Evolutionary conservation across 2,888 invertebrate species (phyloP).

Genomic region (Exephanes ischioxanthus): DNA sequence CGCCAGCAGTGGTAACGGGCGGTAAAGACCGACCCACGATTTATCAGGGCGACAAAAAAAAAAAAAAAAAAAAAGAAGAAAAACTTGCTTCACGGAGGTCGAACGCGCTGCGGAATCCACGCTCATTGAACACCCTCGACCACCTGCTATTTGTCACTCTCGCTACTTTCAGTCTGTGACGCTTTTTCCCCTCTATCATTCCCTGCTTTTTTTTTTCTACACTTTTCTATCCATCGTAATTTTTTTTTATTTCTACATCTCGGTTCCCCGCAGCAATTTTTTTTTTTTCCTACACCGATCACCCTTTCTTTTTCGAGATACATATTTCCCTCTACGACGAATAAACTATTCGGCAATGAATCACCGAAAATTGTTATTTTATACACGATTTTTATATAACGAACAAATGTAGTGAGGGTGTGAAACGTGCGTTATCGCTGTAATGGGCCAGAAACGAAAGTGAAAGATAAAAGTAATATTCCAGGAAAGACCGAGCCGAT

Average conservation of each 20-base stretch:
- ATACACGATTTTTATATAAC: too few relatives aligned
- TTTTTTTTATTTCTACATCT: not conserved
- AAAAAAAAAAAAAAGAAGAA: conserved; percentile 46
- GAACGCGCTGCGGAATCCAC: not conserved
- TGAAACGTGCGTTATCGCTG: conserved; percentile 46
- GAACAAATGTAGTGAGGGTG: not conserved
- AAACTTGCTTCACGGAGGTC: not conserved
- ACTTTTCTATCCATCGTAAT: conserved; percentile 2
- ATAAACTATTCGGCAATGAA: too few relatives aligned
- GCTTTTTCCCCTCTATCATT: conserved; percentile 33
- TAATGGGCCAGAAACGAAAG: conserved; percentile 45
- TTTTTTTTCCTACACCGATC: not conserved
- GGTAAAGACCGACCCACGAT: conserved; percentile 32
- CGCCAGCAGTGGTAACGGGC: conserved; percentile 11
- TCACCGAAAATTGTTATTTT: too few relatives aligned
- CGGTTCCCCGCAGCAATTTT: not conserved
- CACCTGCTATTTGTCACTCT: conserved; percentile 56
- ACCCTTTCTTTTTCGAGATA: not conserved
- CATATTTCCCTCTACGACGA: not conserved
- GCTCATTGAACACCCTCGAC: conserved; percentile 11
- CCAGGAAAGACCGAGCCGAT: conserved; percentile 52
- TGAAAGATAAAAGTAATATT: conserved; percentile 63
- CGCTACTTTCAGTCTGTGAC: conserved; percentile 40
- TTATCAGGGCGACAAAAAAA: conserved; percentile 56
- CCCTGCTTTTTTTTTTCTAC: not conserved